Evolutionary conservation across 1,140 invertebrate genomes (phyloP).

Genomic region (Pantala flavescens): DNA sequence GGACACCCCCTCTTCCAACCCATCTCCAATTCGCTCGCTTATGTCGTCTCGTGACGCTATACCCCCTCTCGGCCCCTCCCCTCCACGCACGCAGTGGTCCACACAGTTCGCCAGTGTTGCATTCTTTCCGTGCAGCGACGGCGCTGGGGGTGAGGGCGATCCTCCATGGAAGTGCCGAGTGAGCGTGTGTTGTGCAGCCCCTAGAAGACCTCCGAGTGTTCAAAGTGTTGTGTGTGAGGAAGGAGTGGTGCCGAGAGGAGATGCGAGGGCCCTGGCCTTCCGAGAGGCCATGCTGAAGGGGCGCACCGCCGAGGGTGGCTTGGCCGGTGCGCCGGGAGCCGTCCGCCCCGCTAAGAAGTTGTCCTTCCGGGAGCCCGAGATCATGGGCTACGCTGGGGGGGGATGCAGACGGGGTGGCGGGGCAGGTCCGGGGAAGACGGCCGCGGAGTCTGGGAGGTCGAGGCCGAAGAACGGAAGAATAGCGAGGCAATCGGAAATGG

Average conservation of each 20-base stretch:
- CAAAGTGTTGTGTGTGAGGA: no score
- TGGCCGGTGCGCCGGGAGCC: slow-evolving; percentile 31
- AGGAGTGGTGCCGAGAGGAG: no score
- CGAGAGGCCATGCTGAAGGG: slow-evolving; percentile 19
- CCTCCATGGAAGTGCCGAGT: no score
- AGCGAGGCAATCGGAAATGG: not conserved
- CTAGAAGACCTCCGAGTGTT: no score
- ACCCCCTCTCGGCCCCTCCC: not conserved
- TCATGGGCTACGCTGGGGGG: slow-evolving; percentile 36
- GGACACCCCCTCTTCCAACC: not conserved
- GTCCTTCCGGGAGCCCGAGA: slow-evolving; percentile 73
- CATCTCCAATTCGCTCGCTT: not conserved
- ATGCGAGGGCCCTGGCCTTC: not conserved
- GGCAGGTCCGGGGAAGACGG: not conserved
- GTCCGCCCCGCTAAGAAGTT: slow-evolving; percentile 70
- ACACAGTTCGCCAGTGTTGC: no score
- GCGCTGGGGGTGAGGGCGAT: no score
- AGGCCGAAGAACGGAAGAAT: not conserved
- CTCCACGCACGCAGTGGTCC: not conserved
- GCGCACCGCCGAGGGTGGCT: slow-evolving; percentile 15
- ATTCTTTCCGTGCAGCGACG: no score
- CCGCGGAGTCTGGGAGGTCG: not conserved
- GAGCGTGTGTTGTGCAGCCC: no score
- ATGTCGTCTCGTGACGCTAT: not conserved
- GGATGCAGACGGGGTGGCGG: not conserved